Evolutionary conservation across 2,888 invertebrate species (phyloP).

Genomic region (Apamea anceps): DNA sequence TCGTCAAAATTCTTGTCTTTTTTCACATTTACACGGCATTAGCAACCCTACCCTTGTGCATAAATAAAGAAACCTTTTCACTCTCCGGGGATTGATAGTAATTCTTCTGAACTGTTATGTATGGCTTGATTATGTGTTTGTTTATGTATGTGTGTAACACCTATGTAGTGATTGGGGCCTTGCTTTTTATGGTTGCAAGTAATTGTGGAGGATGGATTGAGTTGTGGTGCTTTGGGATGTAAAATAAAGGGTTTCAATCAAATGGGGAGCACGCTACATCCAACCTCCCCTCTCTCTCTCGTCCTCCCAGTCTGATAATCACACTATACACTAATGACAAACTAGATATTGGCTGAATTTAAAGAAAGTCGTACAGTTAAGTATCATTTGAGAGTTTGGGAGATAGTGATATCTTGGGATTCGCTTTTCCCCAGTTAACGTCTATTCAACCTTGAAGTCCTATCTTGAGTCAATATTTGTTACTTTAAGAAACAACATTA

Average conservation of each 20-base stretch:
- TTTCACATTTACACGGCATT: not conserved
- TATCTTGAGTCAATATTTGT: not conserved
- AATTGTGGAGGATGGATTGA: conserved; percentile 3
- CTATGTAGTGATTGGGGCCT: conserved; percentile 45
- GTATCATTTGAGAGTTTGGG: not conserved
- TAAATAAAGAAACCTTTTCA: conserved; percentile 66
- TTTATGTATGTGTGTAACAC: conserved; percentile 54
- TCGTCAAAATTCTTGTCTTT: not conserved
- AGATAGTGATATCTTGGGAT: not conserved
- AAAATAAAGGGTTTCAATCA: not conserved
- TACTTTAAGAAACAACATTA: no score
- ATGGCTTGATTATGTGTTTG: conserved; percentile 58
- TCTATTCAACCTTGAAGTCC: not conserved
- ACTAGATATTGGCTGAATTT: not conserved
- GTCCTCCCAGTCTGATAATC: not conserved
- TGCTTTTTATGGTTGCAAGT: conserved; percentile 43
- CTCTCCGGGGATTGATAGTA: conserved; percentile 66
- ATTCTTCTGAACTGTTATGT: conserved; percentile 59
- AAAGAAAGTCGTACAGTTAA: not conserved
- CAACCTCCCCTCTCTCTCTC: no score
- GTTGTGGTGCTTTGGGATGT: not conserved
- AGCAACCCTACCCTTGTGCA: conserved; percentile 60
- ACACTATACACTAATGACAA: no score
- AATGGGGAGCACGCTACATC: no score
- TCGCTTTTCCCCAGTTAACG: no score